phyloP scores from a whole-genome alignment of 2,113 vertebrate species.

The Python bivittatus region DNA sequence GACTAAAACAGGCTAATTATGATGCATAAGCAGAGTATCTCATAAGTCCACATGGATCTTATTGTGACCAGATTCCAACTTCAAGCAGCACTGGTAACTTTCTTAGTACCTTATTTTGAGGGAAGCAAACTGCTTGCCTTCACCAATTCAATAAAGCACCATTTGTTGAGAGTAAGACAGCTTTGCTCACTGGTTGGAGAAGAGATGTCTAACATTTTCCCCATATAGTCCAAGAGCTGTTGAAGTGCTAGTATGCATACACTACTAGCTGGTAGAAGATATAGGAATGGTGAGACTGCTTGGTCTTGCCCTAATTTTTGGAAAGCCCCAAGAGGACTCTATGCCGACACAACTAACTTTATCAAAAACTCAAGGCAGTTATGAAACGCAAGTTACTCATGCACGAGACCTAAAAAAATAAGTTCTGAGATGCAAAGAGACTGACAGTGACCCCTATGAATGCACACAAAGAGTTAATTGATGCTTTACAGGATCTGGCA shows the following conservation, averaged over 20 bases:
- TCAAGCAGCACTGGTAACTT: not conserved
- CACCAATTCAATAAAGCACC: not conserved
- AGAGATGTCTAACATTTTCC: not conserved
- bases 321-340: not conserved
- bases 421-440: not conserved
- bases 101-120: not conserved
- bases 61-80: not conserved
- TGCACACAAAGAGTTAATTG: not conserved
- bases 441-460: not conserved
- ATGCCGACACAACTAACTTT: not conserved
- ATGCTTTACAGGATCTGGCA: not conserved
- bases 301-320: not conserved
- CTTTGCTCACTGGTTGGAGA: not conserved
- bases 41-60: not conserved
- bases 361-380: not conserved
- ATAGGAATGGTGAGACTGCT: not conserved
- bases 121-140: not conserved
- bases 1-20: not conserved
- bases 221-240: not conserved
- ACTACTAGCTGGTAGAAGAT: not conserved
- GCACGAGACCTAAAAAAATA: not conserved
- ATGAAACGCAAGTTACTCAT: not conserved
- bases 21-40: not conserved
- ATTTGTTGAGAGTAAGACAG: not conserved
- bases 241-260: not conserved